Conservation (phyloP, 2,888 invertebrate genomes). For the Chaetogeoica ovagalla region DNA sequence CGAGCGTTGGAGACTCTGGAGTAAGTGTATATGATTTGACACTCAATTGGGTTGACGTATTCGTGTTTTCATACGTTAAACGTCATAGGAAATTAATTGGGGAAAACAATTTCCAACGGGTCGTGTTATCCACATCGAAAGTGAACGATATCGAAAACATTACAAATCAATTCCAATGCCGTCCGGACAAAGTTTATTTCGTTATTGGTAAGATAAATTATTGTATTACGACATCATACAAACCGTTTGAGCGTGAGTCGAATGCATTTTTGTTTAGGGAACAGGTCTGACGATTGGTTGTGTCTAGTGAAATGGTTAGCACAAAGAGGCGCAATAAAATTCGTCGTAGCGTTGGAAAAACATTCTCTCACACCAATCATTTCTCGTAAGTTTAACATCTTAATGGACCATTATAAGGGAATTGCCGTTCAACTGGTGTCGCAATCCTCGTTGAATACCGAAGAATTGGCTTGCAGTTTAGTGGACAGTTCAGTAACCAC, state of each 20-base stretch:
- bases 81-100: constrained; percentile 5
- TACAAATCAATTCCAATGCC: constrained; percentile 1
- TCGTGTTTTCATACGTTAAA: no score
- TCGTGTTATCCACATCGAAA: constrained; percentile 11
- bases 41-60: no score
- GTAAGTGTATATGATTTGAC: neutral
- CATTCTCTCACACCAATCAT: constrained; percentile 17
- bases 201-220: constrained; percentile 6
- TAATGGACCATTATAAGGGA: constrained; percentile 28
- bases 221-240: no score
- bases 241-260: neutral
- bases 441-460: neutral
- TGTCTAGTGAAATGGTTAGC: constrained; percentile 52
- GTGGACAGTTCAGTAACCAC: neutral
- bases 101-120: constrained; percentile 9
- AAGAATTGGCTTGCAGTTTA: constrained; percentile 1
- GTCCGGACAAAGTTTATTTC: constrained; percentile 2
- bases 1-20: constrained; percentile 7
- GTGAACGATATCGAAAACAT: neutral
- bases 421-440: constrained; percentile 22
- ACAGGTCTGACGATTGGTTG: constrained; percentile 39
- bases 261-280: constrained; percentile 1
- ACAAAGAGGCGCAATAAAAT: constrained; percentile 47
- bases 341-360: constrained; percentile 35
- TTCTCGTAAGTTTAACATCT: constrained; percentile 40